These are phyloP conservation scores for Himalopsyche kuldschensis DNA, from an alignment of 2,888 invertebrate genomes.

Conservation along the genomic window DNA sequence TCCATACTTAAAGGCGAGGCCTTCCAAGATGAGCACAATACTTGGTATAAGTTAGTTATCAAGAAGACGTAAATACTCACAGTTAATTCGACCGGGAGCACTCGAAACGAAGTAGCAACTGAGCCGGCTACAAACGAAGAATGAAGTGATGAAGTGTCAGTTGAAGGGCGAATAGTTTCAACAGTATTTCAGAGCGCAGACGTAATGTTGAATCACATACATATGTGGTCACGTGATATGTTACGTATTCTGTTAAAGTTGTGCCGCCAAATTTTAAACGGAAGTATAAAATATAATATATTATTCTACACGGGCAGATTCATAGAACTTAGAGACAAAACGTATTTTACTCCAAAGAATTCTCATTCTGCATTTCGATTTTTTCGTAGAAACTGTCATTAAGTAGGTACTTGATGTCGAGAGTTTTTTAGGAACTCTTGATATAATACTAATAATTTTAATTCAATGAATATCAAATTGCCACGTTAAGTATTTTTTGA, in stretches of 20 bases:
- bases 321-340: too few species aligned
- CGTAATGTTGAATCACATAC: neutral
- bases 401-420: too few species aligned
- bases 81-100: neutral
- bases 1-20: neutral
- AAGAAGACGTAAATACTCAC: neutral
- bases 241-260: neutral
- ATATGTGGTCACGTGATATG: neutral
- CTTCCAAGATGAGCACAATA: neutral
- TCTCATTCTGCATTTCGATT: too few species aligned
- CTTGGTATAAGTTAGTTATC: neutral
- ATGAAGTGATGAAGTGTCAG: slow-evolving; percentile 25
- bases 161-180: slow-evolving; percentile 30
- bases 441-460: too few species aligned
- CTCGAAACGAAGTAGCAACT: slow-evolving; percentile 1
- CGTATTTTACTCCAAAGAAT: too few species aligned
- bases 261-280: neutral
- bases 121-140: slow-evolving; percentile 15
- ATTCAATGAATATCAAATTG: too few species aligned
- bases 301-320: neutral
- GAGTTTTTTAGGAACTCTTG: too few species aligned
- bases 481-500: too few species aligned
- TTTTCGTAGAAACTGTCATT: too few species aligned
- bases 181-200: slow-evolving; percentile 1
- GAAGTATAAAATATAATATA: neutral